A percentile compares a stretch with the other conserved stretches of the same genome.
Evolutionary conservation across 2,888 invertebrate genomes (phyloP).

Genomic region (Melangyna quadrimaculata): DNA sequence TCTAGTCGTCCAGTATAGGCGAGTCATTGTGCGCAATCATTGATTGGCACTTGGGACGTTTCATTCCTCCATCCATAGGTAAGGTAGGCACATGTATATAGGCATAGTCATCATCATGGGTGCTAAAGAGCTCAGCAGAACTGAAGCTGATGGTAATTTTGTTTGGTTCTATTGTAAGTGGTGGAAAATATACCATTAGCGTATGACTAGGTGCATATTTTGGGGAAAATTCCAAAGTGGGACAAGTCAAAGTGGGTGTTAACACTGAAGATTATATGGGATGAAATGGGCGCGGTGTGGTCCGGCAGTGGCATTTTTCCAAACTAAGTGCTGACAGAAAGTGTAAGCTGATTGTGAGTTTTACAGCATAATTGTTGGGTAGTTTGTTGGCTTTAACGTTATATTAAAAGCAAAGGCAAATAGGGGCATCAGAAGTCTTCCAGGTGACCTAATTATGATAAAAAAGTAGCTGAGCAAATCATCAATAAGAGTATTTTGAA

Average conservation of each 20-base stretch:
- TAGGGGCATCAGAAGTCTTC: neutral
- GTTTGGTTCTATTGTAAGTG: slow-evolving; percentile 25
- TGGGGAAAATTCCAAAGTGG: slow-evolving; percentile 39
- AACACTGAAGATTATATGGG: neutral
- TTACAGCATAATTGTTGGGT: slow-evolving; percentile 16
- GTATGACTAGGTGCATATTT: slow-evolving; percentile 61
- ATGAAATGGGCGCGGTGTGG: neutral
- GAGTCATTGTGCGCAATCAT: slow-evolving; percentile 55
- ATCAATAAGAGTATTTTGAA: too few relatives aligned
- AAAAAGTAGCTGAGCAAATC: neutral
- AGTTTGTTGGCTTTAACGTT: neutral
- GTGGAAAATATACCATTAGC: slow-evolving; percentile 31
- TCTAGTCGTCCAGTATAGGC: slow-evolving; percentile 28
- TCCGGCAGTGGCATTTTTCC: slow-evolving; percentile 18
- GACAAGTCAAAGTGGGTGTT: slow-evolving; percentile 56
- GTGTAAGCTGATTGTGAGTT: slow-evolving; percentile 28
- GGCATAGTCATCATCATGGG: neutral
- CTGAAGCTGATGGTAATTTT: neutral
- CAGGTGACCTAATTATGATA: neutral
- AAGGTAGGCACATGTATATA: too few relatives aligned
- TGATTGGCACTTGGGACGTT: slow-evolving; percentile 62
- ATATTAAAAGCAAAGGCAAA: slow-evolving; percentile 18
- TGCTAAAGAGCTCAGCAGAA: slow-evolving; percentile 23
- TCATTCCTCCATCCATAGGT: slow-evolving; percentile 8
- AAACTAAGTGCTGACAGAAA: slow-evolving; percentile 41